Evolutionary conservation across 2,797 vertebrate genomes (phyloP), one percentile per base, ranked within the genome.

Genomic region (Manis pentadactyla): DNA sequence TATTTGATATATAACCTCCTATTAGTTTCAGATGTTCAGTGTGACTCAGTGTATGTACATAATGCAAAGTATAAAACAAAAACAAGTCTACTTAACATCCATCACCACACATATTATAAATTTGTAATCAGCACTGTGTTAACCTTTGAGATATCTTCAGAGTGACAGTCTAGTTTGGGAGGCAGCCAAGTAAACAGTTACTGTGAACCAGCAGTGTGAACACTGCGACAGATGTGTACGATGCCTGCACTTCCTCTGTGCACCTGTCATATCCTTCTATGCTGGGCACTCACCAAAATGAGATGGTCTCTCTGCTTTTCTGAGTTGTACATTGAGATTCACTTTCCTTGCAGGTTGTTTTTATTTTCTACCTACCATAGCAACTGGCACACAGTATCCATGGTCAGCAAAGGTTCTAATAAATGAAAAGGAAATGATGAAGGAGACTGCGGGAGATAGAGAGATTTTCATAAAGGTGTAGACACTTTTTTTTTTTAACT

Each of bases 311-410:
- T 39, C 68, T 85, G n/a, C 46, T 69, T 66, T 75, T 42, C 66
- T 57, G 39, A 79, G 82, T 37, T 78, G 14, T 71, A 7, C 34
- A 10, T 37, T n/a, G 34, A 94, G 31, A 14, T 55, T 87, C 19
- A 46, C 25, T 93, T 90, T 90, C 57, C 93, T 25, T 71, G 53
- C 37, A 69, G 29, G 39, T 89, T 63, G n/a, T 87, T 89, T 93
- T 75, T 51, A 49, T 77, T 21, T 12, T 82, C 31, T 94, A 34
- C 19, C 73, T 53, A 53, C 74, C 49, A 15, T 21, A 59, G 53
- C 57, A 53, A 15, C 5, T 73, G 39, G 42, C 46, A 66, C 49
- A n/a, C 17, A 59, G 19, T 53, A 39, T 86, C 23, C 27, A 42
- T 29, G 31, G 73, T 25, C 9, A 46, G 0, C 63, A 73, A 69